Percentiles rank a stretch among this genome's conserved stretches.
Evolutionary conservation across 2,888 invertebrate species (phyloP).

Genomic region (Apodemia hepburni): DNA sequence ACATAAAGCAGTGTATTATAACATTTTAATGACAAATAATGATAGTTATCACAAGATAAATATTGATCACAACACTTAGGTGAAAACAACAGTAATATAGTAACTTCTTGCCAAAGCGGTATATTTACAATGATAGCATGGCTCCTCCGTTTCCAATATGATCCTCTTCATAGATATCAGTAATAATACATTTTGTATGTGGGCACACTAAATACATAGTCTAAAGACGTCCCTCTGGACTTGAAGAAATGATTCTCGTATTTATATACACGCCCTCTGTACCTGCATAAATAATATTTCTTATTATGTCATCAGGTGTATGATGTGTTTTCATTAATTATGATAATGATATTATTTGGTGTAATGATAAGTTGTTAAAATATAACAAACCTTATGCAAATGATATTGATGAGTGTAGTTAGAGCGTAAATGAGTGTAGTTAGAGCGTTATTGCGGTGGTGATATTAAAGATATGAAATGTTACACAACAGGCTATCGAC

Average conservation of each 20-base stretch:
- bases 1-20: conserved; percentile 32
- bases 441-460: background rate
- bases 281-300: conserved; percentile 72
- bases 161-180: conserved; percentile 44
- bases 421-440: conserved; percentile 24
- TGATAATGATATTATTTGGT: conserved; percentile 30
- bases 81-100: conserved; percentile 52
- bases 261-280: conserved; percentile 76
- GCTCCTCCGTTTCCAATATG: conserved; percentile 34
- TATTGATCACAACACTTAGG: conserved; percentile 64
- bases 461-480: conserved; percentile 25
- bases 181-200: conserved; percentile 77
- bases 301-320: conserved; percentile 42
- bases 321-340: conserved; percentile 21
- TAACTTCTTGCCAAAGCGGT: conserved; percentile 46
- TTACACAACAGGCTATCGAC: conserved; percentile 65
- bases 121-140: conserved; percentile 49
- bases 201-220: conserved; percentile 76
- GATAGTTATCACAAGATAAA: conserved; percentile 68
- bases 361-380: conserved; percentile 31
- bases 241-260: conserved; percentile 80
- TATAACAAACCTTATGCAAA: background rate
- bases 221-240: conserved; percentile 67
- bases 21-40: conserved; percentile 37
- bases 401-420: conserved; percentile 29